Evolutionary conservation across 2,113 vertebrate species (phyloP).

Genomic region (Polyodon spathula): DNA sequence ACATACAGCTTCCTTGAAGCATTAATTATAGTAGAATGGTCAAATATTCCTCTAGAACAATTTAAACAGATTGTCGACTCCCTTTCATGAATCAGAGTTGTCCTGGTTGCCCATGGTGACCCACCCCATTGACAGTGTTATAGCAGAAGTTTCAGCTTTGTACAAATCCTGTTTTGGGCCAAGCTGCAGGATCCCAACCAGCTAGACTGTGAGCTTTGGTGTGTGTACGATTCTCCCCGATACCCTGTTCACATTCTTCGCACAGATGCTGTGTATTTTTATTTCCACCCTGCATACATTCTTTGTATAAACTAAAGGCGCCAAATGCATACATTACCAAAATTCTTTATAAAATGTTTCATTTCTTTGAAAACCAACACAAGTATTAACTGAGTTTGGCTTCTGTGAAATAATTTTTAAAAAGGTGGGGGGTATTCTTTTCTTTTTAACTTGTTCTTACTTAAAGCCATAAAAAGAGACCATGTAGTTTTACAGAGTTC

Average conservation of each 20-base stretch:
- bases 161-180: too few relatives aligned
- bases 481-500: not conserved
- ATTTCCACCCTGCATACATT: constrained; percentile 44
- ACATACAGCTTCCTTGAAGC: too few relatives aligned
- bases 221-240: constrained; percentile 12
- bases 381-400: constrained; percentile 6
- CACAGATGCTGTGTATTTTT: constrained; percentile 56
- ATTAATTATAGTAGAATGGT: too few relatives aligned
- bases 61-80: too few relatives aligned
- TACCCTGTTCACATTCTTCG: constrained; percentile 36
- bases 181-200: too few relatives aligned
- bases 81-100: too few relatives aligned
- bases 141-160: too few relatives aligned
- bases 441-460: not conserved
- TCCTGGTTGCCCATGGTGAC: too few relatives aligned
- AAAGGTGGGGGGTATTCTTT: constrained; percentile 8
- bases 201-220: too few relatives aligned
- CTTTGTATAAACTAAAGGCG: constrained; percentile 34
- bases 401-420: constrained; percentile 11
- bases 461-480: not conserved
- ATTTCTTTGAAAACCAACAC: constrained; percentile 29
- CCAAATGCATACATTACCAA: constrained; percentile 33
- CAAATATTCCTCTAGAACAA: too few relatives aligned
- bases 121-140: too few relatives aligned
- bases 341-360: constrained; percentile 38